Evolutionary conservation across 2,888 invertebrate species (phyloP), one percentile per base, ranked within the genome.

Genomic region (Tachina lurida): DNA sequence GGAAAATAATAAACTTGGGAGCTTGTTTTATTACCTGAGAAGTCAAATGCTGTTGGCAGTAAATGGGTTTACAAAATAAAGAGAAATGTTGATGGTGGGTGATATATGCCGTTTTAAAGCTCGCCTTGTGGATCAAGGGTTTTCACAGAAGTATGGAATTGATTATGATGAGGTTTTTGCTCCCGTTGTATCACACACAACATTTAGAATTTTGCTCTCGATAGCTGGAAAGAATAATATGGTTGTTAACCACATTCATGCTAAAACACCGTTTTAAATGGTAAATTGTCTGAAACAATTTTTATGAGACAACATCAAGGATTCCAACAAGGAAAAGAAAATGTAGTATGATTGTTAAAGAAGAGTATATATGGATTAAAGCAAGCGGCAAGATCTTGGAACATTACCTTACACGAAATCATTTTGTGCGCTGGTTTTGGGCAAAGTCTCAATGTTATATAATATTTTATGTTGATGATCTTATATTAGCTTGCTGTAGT

Each of bases 341-440:
- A n/a, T n/a, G n/a, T n/a, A n/a, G n/a, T n/a, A n/a, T n/a, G n/a
- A n/a, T n/a, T n/a, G n/a, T n/a, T n/a, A n/a, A n/a, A n/a, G n/a
- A n/a, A n/a, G n/a, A n/a, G n/a, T n/a, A n/a, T n/a, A n/a, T n/a
- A n/a, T n/a, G n/a, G n/a, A n/a, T 85, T 87, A 31, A 88, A 87
- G 41, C 86, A 87, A 54, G 74, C 88, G n/a, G 87, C 88, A 31
- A 85, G 62, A 58, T 54, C 71, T 1, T 88, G 86, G 87, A 86
- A 87, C 58, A 71, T 73, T n/a, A 68, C 45, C 13, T 31, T 87
- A 41, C 65, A 87, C 47, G 31, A 71, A 47, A 74, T 71, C 1
- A 41, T 87, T 56, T 43, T 65, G 13, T 43, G 13, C 17, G 13
- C 22, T 10, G n/a, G 56, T n/a, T 81, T 84, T 45, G 15, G 13